phyloP scores from a whole-genome alignment of 2,888 invertebrate species.

The Didymodactylos carnosus region DNA sequence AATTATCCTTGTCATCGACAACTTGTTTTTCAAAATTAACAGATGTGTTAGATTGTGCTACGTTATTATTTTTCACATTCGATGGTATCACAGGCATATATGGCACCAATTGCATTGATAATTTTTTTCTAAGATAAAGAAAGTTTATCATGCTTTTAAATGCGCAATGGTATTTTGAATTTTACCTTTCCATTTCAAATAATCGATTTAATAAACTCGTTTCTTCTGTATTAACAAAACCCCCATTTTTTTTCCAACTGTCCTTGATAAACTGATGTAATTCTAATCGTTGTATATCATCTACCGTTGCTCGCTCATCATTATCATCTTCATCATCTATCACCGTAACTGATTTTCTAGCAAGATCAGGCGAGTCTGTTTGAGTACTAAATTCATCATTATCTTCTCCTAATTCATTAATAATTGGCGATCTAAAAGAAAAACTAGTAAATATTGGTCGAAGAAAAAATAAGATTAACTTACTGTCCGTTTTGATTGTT shows the following conservation, averaged over 20 bases:
- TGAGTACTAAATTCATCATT: too few relatives aligned
- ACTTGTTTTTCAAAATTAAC: background rate
- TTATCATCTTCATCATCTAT: background rate
- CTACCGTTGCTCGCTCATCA: background rate
- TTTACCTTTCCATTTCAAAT: background rate
- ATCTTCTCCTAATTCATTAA: background rate
- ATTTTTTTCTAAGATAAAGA: background rate
- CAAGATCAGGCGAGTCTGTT: too few relatives aligned
- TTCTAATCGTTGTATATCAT: background rate
- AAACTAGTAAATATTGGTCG: background rate
- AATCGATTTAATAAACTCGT: background rate
- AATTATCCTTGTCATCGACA: background rate
- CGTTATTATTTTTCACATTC: background rate
- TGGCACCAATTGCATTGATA: background rate
- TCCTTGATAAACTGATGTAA: background rate
- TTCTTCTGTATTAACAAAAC: background rate
- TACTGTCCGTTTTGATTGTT: background rate
- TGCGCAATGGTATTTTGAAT: too few relatives aligned
- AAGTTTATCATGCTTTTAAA: background rate
- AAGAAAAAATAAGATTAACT: background rate
- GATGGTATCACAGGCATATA: background rate
- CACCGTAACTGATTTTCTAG: too few relatives aligned
- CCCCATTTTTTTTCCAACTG: background rate
- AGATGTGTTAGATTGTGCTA: too few relatives aligned
- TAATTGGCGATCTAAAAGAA: background rate